These are phyloP conservation scores for Sternarchorhynchus goeldii DNA, from an alignment of 2,797 vertebrate genomes.

Conservation along the genomic window DNA sequence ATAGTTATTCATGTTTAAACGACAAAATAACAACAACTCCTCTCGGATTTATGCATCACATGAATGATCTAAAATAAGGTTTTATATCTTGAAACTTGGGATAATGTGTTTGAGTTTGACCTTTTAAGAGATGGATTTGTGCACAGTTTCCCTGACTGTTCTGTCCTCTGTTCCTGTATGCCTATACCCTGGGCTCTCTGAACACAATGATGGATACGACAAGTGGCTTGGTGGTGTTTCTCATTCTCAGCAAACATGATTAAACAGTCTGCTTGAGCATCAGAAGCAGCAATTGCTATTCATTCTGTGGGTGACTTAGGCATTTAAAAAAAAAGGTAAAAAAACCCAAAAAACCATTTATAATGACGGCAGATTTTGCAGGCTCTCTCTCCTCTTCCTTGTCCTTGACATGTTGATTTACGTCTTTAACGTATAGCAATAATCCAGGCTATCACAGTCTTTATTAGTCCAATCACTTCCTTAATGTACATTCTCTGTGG, in stretches of 20 bases:
- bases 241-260: slow-evolving; percentile 49
- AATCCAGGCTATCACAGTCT: slow-evolving; percentile 36
- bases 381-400: neutral
- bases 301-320: slow-evolving; percentile 46
- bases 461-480: slow-evolving; percentile 53
- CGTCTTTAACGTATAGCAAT: slow-evolving; percentile 22
- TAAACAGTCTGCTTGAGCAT: slow-evolving; percentile 45
- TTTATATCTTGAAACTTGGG: slow-evolving; percentile 31
- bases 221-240: slow-evolving; percentile 43
- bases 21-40: slow-evolving; percentile 35
- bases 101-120: slow-evolving; percentile 50
- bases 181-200: slow-evolving; percentile 44
- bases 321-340: slow-evolving; percentile 53
- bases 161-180: slow-evolving; percentile 31
- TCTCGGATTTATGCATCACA: slow-evolving; percentile 34
- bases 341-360: slow-evolving; percentile 51
- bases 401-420: slow-evolving; percentile 11
- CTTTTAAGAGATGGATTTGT: slow-evolving; percentile 47
- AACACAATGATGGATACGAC: slow-evolving; percentile 57
- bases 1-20: slow-evolving; percentile 41
- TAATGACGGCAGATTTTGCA: slow-evolving; percentile 34
- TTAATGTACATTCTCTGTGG: slow-evolving; percentile 50
- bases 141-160: slow-evolving; percentile 32
- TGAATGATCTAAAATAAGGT: slow-evolving; percentile 26
- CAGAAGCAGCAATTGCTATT: slow-evolving; percentile 44